phyloP scores from a whole-genome alignment of 2,113 vertebrate species.

The Planiliza haematocheilus region DNA sequence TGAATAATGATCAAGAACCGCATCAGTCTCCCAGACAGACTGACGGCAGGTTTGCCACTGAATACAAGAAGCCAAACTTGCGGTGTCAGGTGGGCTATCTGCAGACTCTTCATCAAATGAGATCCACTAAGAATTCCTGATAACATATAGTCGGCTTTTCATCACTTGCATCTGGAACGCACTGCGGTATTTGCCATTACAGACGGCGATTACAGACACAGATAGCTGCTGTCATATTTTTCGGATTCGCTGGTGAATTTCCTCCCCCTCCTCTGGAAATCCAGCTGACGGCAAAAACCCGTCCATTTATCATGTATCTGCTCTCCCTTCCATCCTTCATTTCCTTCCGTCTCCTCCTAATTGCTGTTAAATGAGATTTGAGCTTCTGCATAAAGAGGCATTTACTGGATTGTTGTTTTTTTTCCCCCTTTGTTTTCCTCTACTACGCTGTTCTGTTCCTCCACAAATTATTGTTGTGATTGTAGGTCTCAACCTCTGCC shows the following conservation, averaged over 20 bases:
- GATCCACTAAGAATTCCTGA: conserved; percentile 17
- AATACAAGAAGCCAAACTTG: conserved; percentile 10
- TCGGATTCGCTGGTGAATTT: conserved; percentile 4
- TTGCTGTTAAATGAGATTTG: conserved; percentile 55
- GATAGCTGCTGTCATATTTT: conserved; percentile 13
- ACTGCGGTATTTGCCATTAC: not conserved
- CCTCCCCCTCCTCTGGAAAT: conserved; percentile 13
- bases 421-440: conserved; percentile 23
- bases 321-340: conserved; percentile 10
- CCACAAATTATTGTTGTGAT: conserved; percentile 35
- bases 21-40: conserved; percentile 43
- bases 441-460: not conserved
- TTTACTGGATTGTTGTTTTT: conserved; percentile 25
- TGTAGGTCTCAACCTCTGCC: conserved; percentile 34
- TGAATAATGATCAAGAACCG: conserved; percentile 37
- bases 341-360: conserved; percentile 27
- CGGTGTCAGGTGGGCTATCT: conserved; percentile 32
- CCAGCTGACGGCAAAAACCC: conserved; percentile 6
- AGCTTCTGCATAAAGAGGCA: conserved; percentile 32
- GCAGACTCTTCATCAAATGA: conserved; percentile 41
- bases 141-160: conserved; percentile 16
- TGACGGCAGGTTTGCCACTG: conserved; percentile 31
- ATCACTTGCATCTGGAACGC: not conserved
- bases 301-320: conserved; percentile 35
- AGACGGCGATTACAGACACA: not conserved